phyloP scores from a whole-genome alignment of 1,140 invertebrate species.

The Tetramorium simillimum region DNA sequence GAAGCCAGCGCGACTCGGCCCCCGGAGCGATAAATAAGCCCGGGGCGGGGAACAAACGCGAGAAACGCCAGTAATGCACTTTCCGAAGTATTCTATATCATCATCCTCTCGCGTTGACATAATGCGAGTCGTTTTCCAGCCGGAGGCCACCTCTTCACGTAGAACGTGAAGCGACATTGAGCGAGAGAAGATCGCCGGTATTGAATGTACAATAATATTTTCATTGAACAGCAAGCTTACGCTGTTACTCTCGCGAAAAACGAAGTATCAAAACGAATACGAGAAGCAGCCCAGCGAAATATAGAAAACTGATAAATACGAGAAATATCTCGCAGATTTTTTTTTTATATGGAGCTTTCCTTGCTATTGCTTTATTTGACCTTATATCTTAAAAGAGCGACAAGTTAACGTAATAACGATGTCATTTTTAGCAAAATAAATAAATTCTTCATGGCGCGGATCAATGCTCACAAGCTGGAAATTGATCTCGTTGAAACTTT shows the following conservation, averaged over 20 bases:
- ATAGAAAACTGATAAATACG: not conserved
- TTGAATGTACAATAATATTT: constrained; percentile 22
- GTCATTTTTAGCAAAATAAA: constrained; percentile 14
- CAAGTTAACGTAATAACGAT: not conserved
- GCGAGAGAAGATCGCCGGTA: not conserved
- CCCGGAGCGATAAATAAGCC: constrained; percentile 48
- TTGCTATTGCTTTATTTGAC: not conserved
- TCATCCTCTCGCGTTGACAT: constrained; percentile 48
- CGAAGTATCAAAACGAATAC: not conserved
- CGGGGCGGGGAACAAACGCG: constrained; percentile 42
- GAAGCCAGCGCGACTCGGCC: constrained; percentile 7
- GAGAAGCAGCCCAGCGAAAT: not conserved
- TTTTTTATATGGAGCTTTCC: not conserved
- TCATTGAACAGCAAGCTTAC: not conserved
- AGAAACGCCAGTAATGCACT: constrained; percentile 59
- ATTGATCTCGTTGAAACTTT: constrained; percentile 19
- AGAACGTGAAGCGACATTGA: not conserved
- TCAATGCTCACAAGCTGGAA: constrained; percentile 13
- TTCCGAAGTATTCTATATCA: constrained; percentile 56
- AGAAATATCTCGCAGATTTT: not conserved
- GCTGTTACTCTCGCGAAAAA: not conserved
- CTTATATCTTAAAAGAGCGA: not conserved
- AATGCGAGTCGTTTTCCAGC: constrained; percentile 43
- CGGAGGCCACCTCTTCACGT: not conserved
- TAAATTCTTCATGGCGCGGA: not conserved